A percentile compares a stretch with the other conserved stretches of the same genome.
phyloP scores from a whole-genome alignment of 2,113 vertebrate genomes.

The Monarcha castaneiventris region DNA sequence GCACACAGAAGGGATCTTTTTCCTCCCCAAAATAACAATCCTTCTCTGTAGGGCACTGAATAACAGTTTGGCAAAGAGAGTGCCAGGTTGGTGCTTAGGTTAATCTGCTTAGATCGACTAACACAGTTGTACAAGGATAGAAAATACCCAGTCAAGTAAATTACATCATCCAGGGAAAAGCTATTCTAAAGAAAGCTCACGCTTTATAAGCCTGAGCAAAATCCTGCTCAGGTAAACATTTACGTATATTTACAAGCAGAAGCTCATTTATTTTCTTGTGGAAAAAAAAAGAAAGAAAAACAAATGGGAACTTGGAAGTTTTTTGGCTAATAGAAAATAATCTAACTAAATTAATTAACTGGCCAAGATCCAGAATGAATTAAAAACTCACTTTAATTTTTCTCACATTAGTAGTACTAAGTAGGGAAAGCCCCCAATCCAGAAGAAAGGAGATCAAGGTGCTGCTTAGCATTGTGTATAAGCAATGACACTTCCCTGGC shows the following conservation, averaged over 20 bases:
- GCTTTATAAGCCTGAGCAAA: slow-evolving; percentile 36
- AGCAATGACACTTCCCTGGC: not conserved
- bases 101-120: slow-evolving; percentile 61
- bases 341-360: not conserved
- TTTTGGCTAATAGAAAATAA: not conserved
- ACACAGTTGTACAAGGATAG: slow-evolving; percentile 56
- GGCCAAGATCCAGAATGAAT: not conserved
- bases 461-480: not conserved
- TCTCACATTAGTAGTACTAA: not conserved
- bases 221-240: not conserved
- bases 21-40: slow-evolving; percentile 25
- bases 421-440: not conserved
- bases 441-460: not conserved
- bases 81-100: slow-evolving; percentile 37
- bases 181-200: slow-evolving; percentile 67
- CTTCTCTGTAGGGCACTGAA: not conserved
- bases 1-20: not conserved
- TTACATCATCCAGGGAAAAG: slow-evolving; percentile 73
- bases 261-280: not conserved
- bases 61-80: not conserved
- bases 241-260: slow-evolving; percentile 14
- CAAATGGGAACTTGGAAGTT: not conserved
- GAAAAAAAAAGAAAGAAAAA: not conserved
- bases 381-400: not conserved
- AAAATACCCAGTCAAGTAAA: slow-evolving; percentile 66